Evolutionary conservation across 1,140 invertebrate genomes (phyloP), one percentile per base, ranked within the genome.

Genomic region (Achatina immaculata): DNA sequence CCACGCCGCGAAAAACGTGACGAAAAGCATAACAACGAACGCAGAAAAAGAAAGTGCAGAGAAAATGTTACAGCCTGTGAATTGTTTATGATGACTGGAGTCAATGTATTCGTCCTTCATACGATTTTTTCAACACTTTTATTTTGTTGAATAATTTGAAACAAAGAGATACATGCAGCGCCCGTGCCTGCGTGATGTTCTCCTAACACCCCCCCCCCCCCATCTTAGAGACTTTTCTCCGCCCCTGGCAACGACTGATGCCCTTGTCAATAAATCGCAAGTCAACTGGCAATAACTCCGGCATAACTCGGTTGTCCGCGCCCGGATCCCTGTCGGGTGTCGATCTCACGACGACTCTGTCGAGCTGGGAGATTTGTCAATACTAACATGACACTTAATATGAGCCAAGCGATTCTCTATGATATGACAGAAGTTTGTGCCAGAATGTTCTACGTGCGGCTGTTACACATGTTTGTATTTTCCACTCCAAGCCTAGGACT

Each of bases 201-300:
- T n/a, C 34, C 62, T 31, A 42, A 38, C 0, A 66, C 65, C 45
- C 9, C 21, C 45, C 34, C 31, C 80, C 31, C 28, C 31, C 45
- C 48, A 31, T n/a, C n/a, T n/a, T n/a, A n/a, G n/a, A 62, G 16
- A 78, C 38, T 21, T 83, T 51, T 21, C 45, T 51, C 74, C 51
- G 31, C 28, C 58, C 6, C 58, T 62, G 58, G 31, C 58, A 62
- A 16, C 58, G n/a, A 62, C 58, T 62, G n/a, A 62, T 62, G 58
- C 28, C 31, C n/a, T 34, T 34, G 58, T 62, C 58, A 62, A 62
- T 62, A 62, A 62, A 62, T 62, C 58, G 4, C 58, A 62, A 4
- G 58, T 62, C 58, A 62, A 62, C 58, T 62, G 2, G 58, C 58
- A 62, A 62, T 62, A 62, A 62, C 58, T 62, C 21, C 6, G 58